phyloP scores from a whole-genome alignment of 1,140 invertebrate species.

The Rhynchophorus ferrugineus region DNA sequence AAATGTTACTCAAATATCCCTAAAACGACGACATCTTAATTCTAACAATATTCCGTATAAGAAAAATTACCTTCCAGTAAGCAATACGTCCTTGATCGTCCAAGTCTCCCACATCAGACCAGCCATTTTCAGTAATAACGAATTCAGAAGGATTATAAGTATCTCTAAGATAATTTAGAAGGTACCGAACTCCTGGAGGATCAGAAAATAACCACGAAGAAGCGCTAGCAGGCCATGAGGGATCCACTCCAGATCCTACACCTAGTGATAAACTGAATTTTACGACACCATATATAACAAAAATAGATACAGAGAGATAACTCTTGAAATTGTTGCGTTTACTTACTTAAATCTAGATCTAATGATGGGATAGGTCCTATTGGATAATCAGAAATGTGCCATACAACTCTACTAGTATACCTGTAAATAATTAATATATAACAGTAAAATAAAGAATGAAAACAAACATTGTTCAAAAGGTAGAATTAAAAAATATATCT shows the following conservation, averaged over 20 bases:
- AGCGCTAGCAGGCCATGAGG: not conserved
- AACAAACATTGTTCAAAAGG: too few species aligned
- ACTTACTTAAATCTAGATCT: not conserved
- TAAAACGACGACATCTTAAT: slow-evolving; percentile 4
- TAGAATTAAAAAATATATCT: too few species aligned
- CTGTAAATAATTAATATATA: slow-evolving; percentile 8
- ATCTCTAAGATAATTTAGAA: slow-evolving; percentile 55
- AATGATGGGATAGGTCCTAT: slow-evolving; percentile 2
- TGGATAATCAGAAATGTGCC: slow-evolving; percentile 1
- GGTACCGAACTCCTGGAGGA: slow-evolving; percentile 42
- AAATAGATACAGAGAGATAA: too few species aligned
- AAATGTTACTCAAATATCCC: slow-evolving; percentile 12
- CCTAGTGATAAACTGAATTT: not conserved
- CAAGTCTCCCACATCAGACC: slow-evolving; percentile 38
- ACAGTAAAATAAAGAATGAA: too few species aligned
- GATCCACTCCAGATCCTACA: slow-evolving; percentile 31
- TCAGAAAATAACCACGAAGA: slow-evolving; percentile 4
- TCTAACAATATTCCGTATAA: not conserved
- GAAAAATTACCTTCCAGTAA: slow-evolving; percentile 19
- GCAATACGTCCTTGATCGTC: slow-evolving; percentile 18
- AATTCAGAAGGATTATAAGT: slow-evolving; percentile 55
- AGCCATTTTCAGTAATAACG: slow-evolving; percentile 66
- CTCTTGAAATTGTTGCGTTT: too few species aligned
- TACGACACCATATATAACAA: too few species aligned
- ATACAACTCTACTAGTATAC: not conserved